These are phyloP conservation scores for Sisyra nigra DNA, from an alignment of 2,888 invertebrate species.

Conservation along the genomic window DNA sequence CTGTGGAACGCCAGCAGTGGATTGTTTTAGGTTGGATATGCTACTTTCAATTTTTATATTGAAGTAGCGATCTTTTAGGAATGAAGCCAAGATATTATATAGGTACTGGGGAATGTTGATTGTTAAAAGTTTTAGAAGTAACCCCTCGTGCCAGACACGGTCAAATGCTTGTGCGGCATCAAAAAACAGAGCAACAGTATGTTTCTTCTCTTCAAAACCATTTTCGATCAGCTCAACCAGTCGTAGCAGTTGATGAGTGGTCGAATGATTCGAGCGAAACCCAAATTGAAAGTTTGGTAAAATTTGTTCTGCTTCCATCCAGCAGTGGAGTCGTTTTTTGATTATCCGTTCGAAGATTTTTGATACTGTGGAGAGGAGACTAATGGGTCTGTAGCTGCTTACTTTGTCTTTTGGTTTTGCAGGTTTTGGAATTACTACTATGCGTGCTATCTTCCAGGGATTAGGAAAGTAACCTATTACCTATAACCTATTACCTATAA, in stretches of 20 bases:
- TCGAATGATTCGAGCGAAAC: conserved; percentile 16
- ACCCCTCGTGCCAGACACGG: conserved; percentile 16
- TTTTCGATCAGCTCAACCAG: conserved; percentile 13
- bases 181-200: conserved; percentile 15
- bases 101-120: conserved; percentile 11
- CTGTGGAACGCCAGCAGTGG: conserved; percentile 17
- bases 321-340: conserved; percentile 6
- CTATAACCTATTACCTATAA: neutral
- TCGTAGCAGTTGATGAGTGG: conserved; percentile 15
- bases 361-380: conserved; percentile 14
- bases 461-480: conserved; percentile 13
- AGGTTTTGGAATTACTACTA: conserved; percentile 14
- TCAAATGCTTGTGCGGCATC: conserved; percentile 18
- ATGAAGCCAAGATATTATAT: conserved; percentile 13
- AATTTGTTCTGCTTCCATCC: conserved; percentile 9
- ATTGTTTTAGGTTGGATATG: neutral
- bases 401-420: conserved; percentile 12
- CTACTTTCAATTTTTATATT: too few species aligned
- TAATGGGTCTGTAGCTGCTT: conserved; percentile 16
- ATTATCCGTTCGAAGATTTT: conserved; percentile 15
- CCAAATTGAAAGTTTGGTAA: conserved; percentile 16
- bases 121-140: conserved; percentile 12
- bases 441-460: conserved; percentile 13
- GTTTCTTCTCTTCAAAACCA: conserved; percentile 13
- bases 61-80: conserved; percentile 8